Evolutionary conservation across 2,113 vertebrate genomes (phyloP).

Genomic region (Sakesphorus luctuosus): DNA sequence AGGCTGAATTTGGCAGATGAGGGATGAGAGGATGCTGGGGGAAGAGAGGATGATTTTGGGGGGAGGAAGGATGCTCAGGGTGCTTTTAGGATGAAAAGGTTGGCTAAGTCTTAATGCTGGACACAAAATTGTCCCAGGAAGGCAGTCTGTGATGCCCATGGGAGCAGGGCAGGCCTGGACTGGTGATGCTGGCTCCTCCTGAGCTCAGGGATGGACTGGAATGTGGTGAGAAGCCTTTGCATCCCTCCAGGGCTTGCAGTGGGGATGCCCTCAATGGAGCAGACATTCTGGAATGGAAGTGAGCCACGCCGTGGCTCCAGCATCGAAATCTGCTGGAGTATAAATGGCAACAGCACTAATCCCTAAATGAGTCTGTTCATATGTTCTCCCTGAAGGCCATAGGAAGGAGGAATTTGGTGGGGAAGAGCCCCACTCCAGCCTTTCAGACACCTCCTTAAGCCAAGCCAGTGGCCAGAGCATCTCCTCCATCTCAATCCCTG

Average conservation of each 20-base stretch:
- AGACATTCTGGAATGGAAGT: background rate
- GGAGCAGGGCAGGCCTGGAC: background rate
- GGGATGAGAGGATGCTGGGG: background rate
- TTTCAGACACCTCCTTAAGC: background rate
- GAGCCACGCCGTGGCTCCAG: background rate
- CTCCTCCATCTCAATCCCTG: background rate
- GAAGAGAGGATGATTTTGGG: background rate
- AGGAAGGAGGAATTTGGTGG: background rate
- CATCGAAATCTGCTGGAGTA: background rate
- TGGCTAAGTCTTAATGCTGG: accelerated
- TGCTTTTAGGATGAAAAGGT: background rate
- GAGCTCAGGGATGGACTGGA: background rate
- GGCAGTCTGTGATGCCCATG: accelerated
- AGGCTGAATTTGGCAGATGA: background rate
- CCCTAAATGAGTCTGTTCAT: background rate
- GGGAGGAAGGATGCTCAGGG: background rate
- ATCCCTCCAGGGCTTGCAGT: background rate
- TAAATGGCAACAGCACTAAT: background rate
- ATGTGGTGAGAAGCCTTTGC: background rate
- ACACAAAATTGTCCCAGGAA: background rate
- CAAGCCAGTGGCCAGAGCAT: background rate
- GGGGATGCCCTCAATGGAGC: background rate
- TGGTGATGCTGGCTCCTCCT: accelerated
- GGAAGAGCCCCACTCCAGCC: background rate
- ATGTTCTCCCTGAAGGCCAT: background rate